A percentile compares a stretch with the other conserved stretches of the same genome.
These are phyloP conservation scores for Lonchura striata DNA, from an alignment of 2,113 vertebrate genomes.

Conservation along the genomic window DNA sequence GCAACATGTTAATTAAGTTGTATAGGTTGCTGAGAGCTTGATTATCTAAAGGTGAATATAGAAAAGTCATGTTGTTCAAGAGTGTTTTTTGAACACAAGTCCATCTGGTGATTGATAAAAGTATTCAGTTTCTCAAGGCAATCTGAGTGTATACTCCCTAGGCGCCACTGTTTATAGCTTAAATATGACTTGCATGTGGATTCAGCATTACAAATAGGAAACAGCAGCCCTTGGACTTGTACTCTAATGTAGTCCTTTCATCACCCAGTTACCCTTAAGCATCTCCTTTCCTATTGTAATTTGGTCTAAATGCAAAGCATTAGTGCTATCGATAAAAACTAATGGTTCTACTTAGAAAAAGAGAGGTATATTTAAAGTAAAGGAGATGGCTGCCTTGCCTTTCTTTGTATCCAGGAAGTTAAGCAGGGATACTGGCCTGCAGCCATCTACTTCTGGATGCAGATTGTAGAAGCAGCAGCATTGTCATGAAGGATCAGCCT, in stretches of 20 bases:
- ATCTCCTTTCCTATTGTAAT: constrained; percentile 90
- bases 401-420: constrained; percentile 46
- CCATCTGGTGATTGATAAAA: constrained; percentile 93
- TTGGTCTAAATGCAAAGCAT: constrained; percentile 93
- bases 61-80: constrained; percentile 39
- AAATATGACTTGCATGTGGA: constrained; percentile 93
- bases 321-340: constrained; percentile 91
- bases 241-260: constrained; percentile 92
- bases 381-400: constrained; percentile 36
- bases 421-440: not conserved
- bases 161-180: constrained; percentile 87
- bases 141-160: constrained; percentile 79
- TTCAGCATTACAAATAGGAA: constrained; percentile 89
- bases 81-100: constrained; percentile 69
- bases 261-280: constrained; percentile 92
- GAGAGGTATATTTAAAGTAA: constrained; percentile 74
- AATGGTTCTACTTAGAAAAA: constrained; percentile 85
- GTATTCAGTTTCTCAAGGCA: constrained; percentile 89
- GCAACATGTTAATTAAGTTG: not conserved
- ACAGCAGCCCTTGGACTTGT: constrained; percentile 86
- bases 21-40: not conserved
- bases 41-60: not conserved
- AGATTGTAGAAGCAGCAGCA: not conserved
- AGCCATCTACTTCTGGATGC: not conserved
- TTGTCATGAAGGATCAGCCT: not conserved